Evolutionary conservation across 2,113 vertebrate genomes (phyloP).

Genomic region (Elaphurus davidianus): DNA sequence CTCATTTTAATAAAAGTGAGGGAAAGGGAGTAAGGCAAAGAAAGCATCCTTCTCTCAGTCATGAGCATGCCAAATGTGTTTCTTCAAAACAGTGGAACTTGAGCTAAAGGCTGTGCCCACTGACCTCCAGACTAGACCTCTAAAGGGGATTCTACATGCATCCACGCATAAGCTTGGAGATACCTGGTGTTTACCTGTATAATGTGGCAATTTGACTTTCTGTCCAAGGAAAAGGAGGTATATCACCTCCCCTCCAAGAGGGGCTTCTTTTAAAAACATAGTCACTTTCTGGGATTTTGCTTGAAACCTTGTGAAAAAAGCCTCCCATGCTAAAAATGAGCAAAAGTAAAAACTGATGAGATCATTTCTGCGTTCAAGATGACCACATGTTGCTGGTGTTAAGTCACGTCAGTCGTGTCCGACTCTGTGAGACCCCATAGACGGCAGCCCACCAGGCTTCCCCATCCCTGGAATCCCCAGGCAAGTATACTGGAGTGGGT

Average conservation of each 20-base stretch:
- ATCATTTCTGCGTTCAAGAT: neutral
- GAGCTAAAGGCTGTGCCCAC: neutral
- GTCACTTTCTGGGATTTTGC: neutral
- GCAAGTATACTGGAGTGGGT: too few species aligned
- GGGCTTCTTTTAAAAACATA: neutral
- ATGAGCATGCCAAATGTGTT: neutral
- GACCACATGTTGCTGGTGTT: neutral
- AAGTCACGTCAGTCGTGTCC: too few species aligned
- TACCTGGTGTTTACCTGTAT: neutral
- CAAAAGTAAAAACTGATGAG: neutral
- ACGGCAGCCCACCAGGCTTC: too few species aligned
- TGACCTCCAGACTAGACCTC: neutral
- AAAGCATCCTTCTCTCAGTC: neutral
- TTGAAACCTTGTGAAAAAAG: neutral
- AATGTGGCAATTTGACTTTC: neutral
- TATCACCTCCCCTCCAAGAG: neutral
- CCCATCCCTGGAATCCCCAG: too few species aligned
- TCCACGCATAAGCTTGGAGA: neutral
- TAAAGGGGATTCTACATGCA: neutral
- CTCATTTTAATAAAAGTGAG: neutral
- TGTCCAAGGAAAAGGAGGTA: neutral
- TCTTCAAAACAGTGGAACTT: neutral
- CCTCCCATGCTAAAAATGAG: neutral
- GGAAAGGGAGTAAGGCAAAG: neutral
- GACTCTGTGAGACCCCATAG: too few species aligned